A percentile compares a stretch with the other conserved stretches of the same genome.
phyloP scores from a whole-genome alignment of 2,888 invertebrate species.

The Acanthosoma haemorrhoidale region DNA sequence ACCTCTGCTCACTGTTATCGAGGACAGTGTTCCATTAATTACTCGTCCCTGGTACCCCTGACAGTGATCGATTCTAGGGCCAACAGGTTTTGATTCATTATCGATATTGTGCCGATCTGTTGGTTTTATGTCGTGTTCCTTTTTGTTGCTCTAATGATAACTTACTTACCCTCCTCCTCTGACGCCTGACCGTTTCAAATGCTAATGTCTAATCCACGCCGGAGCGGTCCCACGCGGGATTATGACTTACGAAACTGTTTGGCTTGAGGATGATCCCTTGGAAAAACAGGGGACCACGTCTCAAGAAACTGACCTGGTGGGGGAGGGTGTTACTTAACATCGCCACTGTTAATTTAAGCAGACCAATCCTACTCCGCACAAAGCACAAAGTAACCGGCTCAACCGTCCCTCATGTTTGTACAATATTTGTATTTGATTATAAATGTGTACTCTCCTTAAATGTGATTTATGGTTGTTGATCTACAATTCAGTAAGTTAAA shows the following conservation, averaged over 20 bases:
- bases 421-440: too few relatives aligned
- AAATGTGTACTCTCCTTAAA: too few relatives aligned
- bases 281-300: neutral
- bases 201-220: constrained; percentile 30
- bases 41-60: constrained; percentile 25
- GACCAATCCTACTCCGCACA: too few relatives aligned
- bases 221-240: neutral
- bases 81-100: constrained; percentile 38
- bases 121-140: constrained; percentile 28
- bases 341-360: too few relatives aligned
- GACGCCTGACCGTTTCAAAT: constrained; percentile 30
- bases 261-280: constrained; percentile 7
- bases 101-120: constrained; percentile 38
- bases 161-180: constrained; percentile 26
- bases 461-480: too few relatives aligned
- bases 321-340: neutral
- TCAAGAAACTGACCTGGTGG: neutral
- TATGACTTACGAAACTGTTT: constrained; percentile 19
- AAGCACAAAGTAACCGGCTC: too few relatives aligned
- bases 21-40: constrained; percentile 36
- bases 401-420: too few relatives aligned
- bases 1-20: constrained; percentile 12
- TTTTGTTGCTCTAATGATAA: constrained; percentile 32
- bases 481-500: too few relatives aligned
- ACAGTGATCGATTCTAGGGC: constrained; percentile 37